A percentile compares a stretch with the other conserved stretches of the same genome.
Evolutionary conservation across 2,888 invertebrate genomes (phyloP).

Genomic region (Syritta pipiens): DNA sequence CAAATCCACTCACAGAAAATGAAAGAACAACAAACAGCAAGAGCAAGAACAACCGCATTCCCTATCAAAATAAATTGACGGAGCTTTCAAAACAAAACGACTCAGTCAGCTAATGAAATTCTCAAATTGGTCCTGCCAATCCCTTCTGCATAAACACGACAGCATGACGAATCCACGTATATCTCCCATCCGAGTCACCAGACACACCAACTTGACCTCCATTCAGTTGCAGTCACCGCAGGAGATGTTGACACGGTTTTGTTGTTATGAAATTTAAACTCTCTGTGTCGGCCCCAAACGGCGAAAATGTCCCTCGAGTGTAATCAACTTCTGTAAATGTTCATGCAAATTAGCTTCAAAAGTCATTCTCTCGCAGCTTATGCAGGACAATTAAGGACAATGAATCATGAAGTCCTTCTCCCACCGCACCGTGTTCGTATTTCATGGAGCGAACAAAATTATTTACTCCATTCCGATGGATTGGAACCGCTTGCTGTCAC

Average conservation of each 20-base stretch:
- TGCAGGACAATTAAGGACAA: slow-evolving; percentile 40
- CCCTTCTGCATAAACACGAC: no score
- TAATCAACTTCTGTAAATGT: slow-evolving; percentile 53
- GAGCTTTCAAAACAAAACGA: no score
- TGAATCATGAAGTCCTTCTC: slow-evolving; percentile 32
- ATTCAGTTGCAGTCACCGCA: neutral
- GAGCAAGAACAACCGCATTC: no score
- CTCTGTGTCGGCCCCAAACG: neutral
- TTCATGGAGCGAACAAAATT: neutral
- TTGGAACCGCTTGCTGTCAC: slow-evolving; percentile 12
- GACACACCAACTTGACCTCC: slow-evolving; percentile 20
- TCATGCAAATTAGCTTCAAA: slow-evolving; percentile 51
- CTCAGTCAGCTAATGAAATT: no score
- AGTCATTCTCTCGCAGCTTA: slow-evolving; percentile 24
- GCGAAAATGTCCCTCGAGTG: slow-evolving; percentile 19
- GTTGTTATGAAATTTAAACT: slow-evolving; percentile 22
- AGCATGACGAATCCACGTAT: no score
- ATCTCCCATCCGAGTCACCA: no score
- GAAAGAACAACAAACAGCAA: no score
- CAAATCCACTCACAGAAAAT: no score
- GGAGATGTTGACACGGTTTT: slow-evolving; percentile 4
- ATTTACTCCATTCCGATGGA: neutral
- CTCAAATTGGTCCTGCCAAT: no score
- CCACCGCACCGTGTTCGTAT: neutral
- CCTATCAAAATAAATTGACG: no score